These are phyloP conservation scores for Galaxea fascicularis DNA, from an alignment of 92 coral and sea anemone genomes.

Conservation along the genomic window DNA sequence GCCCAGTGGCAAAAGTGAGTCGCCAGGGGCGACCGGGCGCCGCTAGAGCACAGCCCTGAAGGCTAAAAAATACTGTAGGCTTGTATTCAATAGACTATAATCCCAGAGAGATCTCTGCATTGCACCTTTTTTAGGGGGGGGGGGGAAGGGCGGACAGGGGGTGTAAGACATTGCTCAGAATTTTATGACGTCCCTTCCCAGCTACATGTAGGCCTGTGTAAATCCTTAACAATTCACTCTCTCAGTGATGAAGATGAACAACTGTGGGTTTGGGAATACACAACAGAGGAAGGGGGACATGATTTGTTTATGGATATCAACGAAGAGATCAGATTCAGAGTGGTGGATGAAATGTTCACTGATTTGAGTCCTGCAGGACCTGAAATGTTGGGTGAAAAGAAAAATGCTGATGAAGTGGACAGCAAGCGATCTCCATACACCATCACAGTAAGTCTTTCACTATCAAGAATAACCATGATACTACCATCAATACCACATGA, in stretches of 20 bases:
- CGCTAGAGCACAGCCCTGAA: too few species aligned
- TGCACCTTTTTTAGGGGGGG: too few species aligned
- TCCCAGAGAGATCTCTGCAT: too few species aligned
- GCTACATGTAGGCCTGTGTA: neutral
- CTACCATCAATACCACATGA: too few species aligned
- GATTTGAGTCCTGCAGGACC: constrained; percentile 98
- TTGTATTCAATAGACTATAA: too few species aligned
- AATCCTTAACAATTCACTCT: constrained; percentile 22
- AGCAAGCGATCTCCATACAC: constrained; percentile 90
- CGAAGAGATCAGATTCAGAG: constrained; percentile 94
- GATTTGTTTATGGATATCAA: constrained; percentile 95
- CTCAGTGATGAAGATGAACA: constrained; percentile 83
- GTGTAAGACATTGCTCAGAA: too few species aligned
- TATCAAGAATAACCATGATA: too few species aligned
- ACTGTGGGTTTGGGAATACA: constrained; percentile 96
- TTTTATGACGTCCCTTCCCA: too few species aligned
- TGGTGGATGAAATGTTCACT: constrained; percentile 88
- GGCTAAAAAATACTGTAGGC: too few species aligned
- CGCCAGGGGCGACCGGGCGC: too few species aligned
- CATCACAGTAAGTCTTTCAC: constrained; percentile 70
- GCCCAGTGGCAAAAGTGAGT: too few species aligned
- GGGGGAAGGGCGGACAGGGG: too few species aligned
- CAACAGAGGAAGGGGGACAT: constrained; percentile 86
- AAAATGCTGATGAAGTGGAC: constrained; percentile 73
- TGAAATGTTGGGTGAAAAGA: constrained; percentile 76